Evolutionary conservation across 2,797 vertebrate species (phyloP).

Genomic region (Dryobates pubescens): DNA sequence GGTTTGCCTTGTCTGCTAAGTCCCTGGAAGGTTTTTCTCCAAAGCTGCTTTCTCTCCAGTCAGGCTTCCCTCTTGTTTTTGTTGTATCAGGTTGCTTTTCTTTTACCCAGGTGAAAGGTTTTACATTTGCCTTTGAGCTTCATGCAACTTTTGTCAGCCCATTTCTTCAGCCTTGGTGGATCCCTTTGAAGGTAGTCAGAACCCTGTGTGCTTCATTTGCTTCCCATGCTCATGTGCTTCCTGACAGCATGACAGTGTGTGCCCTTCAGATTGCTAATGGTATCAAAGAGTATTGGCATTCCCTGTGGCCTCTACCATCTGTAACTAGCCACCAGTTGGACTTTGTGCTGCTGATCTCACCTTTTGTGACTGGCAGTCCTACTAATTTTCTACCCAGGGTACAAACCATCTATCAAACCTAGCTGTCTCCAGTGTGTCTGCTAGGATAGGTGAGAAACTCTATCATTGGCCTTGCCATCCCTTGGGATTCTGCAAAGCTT

Average conservation of each 20-base stretch:
- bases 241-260: neutral
- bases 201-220: neutral
- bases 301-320: neutral
- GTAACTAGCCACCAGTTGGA: neutral
- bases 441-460: neutral
- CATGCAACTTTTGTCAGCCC: neutral
- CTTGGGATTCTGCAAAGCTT: neutral
- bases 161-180: neutral
- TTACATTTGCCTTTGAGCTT: neutral
- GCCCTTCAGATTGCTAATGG: neutral
- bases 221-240: neutral
- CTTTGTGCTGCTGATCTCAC: neutral
- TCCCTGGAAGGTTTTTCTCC: neutral
- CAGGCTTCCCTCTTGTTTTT: neutral
- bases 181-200: neutral
- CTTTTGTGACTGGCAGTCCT: neutral
- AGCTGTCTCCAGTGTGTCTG: neutral
- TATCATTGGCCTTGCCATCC: neutral
- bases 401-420: neutral
- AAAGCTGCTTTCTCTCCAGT: neutral
- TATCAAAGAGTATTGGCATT: neutral
- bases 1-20: neutral
- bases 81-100: neutral
- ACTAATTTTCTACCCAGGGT: neutral
- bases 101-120: neutral